Conservation (phyloP, 2,113 vertebrate species). For the Himantopus leucocephalus region DNA sequence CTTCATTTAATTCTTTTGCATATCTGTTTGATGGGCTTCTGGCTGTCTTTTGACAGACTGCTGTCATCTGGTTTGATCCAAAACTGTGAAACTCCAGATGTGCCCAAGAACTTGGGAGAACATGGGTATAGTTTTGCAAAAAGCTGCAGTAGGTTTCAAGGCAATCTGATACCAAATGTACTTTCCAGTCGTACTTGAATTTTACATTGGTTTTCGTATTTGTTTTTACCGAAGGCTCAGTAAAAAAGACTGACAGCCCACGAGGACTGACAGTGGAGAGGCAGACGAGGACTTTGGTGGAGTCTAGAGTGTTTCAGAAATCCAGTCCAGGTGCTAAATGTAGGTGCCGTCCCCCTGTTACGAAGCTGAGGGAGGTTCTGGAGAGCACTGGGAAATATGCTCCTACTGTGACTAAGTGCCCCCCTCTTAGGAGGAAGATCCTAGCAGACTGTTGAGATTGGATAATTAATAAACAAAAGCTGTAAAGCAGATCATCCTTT, state of each 20-base stretch:
- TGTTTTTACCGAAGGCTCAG: background rate
- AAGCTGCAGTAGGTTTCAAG: conserved; percentile 32
- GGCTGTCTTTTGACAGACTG: conserved; percentile 63
- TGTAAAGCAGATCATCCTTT: background rate
- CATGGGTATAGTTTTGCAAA: background rate
- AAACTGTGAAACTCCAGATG: conserved; percentile 68
- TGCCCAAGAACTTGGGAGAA: conserved; percentile 56
- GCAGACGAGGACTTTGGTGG: background rate
- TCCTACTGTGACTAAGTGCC: fast-evolving
- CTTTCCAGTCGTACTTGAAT: conserved; percentile 1
- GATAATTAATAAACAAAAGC: background rate
- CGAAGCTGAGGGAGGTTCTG: background rate
- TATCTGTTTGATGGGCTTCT: conserved; percentile 57
- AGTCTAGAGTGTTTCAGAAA: background rate
- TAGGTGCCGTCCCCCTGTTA: background rate
- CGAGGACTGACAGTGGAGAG: background rate
- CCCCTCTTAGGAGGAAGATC: background rate
- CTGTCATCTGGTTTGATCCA: conserved; percentile 62
- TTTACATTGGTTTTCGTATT: background rate
- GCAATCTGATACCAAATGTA: conserved; percentile 37
- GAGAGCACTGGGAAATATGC: background rate
- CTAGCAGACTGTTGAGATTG: background rate
- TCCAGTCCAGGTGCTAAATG: background rate
- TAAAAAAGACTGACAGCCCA: background rate
- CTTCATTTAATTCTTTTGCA: conserved; percentile 41